A percentile compares a stretch with the other conserved stretches of the same genome.
Evolutionary conservation across 1,140 invertebrate species (phyloP).

Genomic region (Heliconius himera): DNA sequence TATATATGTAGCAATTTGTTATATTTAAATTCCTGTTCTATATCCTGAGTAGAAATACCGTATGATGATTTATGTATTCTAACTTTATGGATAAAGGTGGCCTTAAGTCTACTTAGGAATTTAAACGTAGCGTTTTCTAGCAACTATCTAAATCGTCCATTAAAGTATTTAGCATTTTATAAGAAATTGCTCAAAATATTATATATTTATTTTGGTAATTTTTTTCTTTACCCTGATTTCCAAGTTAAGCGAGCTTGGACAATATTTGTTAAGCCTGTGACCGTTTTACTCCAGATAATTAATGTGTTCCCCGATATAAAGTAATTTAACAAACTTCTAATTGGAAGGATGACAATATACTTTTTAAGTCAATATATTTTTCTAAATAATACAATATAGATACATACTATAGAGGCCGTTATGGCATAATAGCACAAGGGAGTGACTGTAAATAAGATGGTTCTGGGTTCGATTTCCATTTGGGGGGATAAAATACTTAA

Average conservation of each 20-base stretch:
- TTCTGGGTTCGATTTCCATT: too few relatives aligned
- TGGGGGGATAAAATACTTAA: too few relatives aligned
- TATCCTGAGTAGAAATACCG: neutral
- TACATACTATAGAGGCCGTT: neutral
- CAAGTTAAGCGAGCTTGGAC: slow-evolving; percentile 62
- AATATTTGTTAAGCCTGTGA: slow-evolving; percentile 71
- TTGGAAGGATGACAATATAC: slow-evolving; percentile 24
- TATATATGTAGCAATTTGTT: neutral
- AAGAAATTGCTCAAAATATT: neutral
- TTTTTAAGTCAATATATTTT: neutral
- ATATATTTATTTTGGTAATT: slow-evolving; percentile 38
- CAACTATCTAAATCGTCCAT: neutral
- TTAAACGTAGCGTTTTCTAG: neutral
- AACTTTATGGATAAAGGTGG: neutral
- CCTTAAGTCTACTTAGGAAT: neutral
- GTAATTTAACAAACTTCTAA: slow-evolving; percentile 37
- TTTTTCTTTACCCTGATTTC: slow-evolving; percentile 60
- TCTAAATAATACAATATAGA: neutral
- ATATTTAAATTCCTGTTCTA: neutral
- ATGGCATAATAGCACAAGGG: too few relatives aligned
- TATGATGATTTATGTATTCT: neutral
- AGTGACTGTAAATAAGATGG: too few relatives aligned
- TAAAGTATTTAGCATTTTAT: neutral
- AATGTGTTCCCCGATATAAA: slow-evolving; percentile 39
- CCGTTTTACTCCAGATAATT: slow-evolving; percentile 56